Base-by-base conservation (phyloP, 2,888 invertebrate genomes). In the Anorthoa munda region DNA sequence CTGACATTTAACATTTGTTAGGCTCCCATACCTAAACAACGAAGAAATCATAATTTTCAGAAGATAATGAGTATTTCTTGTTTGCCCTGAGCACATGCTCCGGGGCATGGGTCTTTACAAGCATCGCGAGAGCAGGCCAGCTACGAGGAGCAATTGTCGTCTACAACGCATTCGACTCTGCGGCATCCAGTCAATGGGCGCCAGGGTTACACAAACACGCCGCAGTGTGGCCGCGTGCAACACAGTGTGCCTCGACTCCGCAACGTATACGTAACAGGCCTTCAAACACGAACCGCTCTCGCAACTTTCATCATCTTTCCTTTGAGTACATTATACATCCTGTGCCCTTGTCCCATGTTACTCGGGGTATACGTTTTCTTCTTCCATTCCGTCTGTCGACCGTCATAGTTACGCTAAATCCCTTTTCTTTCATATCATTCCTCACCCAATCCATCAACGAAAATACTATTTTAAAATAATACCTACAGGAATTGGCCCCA, bases 41-140 rank as follows among this genome's bases (percentile, higher is more conserved):
- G 31, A 31, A 31, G 31, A 31, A 7, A 31, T 7, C 0, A 7
- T 31, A 5, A 31, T 31, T 31, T 7, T 31, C 31, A 31, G 31
- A 31, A 31, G 39, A 9, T 39, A 39, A 39, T 39, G 0, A 1
- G 7, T 9, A 39, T 39, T 39, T 39, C 39, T 39, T 39, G 39
- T 9, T 39, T 39, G 15, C 97, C 97, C 11, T 97, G 94, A n/a
- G 98, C 98, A 90, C 99, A 99, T 69, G 98, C 97, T 90, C 98
- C 99, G 71, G 97, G 97, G 93, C 99, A 99, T 12, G 99, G 99
- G 95, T 98, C 97, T 88, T 97, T 97, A 89, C 99, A 99, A 75
- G 97, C 97, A 88, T 98, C 98, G 85, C 97, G 97, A 79, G 97
- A 96, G 89, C 99, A 99, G 13, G 98, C 98, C 84, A 98, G 95